Conservation (phyloP, 2,797 vertebrate genomes). For the Coccyzus lansbergi region DNA sequence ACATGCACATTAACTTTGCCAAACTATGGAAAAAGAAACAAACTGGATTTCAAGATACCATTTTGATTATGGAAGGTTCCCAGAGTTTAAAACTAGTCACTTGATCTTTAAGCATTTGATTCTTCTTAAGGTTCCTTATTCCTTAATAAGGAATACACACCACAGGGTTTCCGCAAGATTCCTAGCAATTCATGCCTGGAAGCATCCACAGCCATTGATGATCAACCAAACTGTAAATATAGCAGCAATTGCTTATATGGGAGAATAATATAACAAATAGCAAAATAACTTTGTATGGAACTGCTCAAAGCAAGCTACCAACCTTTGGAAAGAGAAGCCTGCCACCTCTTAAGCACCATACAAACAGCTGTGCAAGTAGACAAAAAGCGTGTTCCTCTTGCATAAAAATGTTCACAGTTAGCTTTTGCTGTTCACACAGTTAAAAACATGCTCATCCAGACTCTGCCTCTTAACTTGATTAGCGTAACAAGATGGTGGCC, state of each 20-base stretch:
- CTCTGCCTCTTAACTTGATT: not conserved
- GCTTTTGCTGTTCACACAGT: not conserved
- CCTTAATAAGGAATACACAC: not conserved
- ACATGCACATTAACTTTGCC: not conserved
- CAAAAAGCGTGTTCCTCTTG: not conserved
- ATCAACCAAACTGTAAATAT: not conserved
- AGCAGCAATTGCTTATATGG: not conserved
- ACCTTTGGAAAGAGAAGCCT: not conserved
- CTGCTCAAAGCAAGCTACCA: not conserved
- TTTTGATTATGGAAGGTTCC: not conserved
- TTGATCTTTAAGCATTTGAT: not conserved
- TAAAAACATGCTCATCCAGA: not conserved
- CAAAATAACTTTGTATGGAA: not conserved
- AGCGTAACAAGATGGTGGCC: not conserved
- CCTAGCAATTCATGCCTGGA: not conserved
- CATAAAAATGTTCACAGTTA: not conserved
- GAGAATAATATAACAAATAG: not conserved
- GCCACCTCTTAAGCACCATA: not conserved
- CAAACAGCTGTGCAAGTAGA: not conserved
- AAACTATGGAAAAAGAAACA: slow-evolving; percentile 22
- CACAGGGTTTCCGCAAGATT: not conserved
- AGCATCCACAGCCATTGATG: not conserved
- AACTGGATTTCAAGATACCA: not conserved
- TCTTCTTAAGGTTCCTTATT: not conserved
- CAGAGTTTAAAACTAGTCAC: not conserved